These are phyloP conservation scores for Apostichopus japonicus DNA, from an alignment of 35 echinoderm and acorn worm genomes.

Conservation along the genomic window DNA sequence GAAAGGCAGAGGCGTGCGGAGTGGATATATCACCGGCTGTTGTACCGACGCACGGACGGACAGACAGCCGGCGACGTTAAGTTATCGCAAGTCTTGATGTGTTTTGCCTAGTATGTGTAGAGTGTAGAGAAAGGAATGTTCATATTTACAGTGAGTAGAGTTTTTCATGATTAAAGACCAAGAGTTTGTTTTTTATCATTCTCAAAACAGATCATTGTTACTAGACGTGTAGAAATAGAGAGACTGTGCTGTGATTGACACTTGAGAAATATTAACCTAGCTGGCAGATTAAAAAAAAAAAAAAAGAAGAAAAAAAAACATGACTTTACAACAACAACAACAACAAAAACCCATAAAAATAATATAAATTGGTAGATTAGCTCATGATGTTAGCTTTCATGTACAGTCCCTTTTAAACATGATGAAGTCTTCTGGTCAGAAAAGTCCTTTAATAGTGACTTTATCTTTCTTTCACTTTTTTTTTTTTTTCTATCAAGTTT, in stretches of 20 bases:
- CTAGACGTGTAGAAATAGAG: background rate
- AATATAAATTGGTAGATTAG: background rate
- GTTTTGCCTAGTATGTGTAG: too few species aligned
- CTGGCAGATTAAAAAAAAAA: too few species aligned
- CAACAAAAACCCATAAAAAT: background rate
- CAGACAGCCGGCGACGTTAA: too few species aligned
- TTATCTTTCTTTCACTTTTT: background rate
- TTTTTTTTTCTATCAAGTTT: background rate
- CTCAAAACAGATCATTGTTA: background rate
- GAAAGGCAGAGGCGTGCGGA: too few species aligned
- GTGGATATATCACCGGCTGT: too few species aligned
- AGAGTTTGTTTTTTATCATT: background rate
- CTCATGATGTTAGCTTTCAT: background rate
- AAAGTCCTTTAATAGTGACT: background rate
- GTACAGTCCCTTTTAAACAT: background rate
- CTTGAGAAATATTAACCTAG: background rate
- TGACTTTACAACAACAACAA: background rate
- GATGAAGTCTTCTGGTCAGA: background rate
- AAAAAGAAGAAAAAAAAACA: conserved; percentile 1
- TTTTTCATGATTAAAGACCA: too few species aligned
- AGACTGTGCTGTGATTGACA: conserved; percentile 1
- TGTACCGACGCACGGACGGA: too few species aligned
- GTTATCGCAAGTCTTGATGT: too few species aligned
- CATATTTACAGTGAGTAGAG: too few species aligned
- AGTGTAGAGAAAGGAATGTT: too few species aligned